Evolutionary conservation across 2,888 invertebrate genomes (phyloP).

Genomic region (Drosophila incognita): DNA sequence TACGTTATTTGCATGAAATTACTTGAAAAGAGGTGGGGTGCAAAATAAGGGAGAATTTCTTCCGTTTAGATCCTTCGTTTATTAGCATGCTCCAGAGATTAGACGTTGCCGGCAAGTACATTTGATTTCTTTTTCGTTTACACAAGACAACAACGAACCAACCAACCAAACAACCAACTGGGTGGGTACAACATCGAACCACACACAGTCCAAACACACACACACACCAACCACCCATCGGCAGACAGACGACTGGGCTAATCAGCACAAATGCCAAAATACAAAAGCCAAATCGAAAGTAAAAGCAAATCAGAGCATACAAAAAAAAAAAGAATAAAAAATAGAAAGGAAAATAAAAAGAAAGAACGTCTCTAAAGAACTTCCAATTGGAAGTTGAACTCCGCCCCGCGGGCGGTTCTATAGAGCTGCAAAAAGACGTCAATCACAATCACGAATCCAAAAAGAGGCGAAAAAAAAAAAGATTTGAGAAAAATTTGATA

Average conservation of each 20-base stretch:
- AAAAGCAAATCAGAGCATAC: constrained; percentile 70
- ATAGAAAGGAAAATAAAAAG: constrained; percentile 31
- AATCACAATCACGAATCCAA: constrained; percentile 66
- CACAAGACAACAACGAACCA: constrained; percentile 33
- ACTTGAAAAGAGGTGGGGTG: constrained; percentile 38
- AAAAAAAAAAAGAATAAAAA: constrained; percentile 16
- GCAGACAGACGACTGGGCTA: constrained; percentile 52
- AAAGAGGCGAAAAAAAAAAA: constrained; percentile 10
- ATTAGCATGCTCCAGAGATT: constrained; percentile 80
- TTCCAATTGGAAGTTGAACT: constrained; percentile 67
- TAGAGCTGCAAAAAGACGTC: constrained; percentile 58
- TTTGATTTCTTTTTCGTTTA: constrained; percentile 72
- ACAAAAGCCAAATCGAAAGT: constrained; percentile 80
- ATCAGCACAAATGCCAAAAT: constrained; percentile 80
- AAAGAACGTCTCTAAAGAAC: constrained; percentile 59
- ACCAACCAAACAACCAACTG: constrained; percentile 18
- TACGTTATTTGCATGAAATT: constrained; percentile 79
- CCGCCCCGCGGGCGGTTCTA: constrained; percentile 55
- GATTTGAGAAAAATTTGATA: constrained; percentile 71
- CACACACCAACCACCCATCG: neutral
- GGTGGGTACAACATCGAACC: neutral
- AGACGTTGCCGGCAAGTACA: constrained; percentile 76
- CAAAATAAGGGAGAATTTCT: constrained; percentile 16
- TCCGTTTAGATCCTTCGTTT: constrained; percentile 57
- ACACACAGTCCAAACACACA: neutral